Conservation (phyloP, 1,140 invertebrate species). For the Zaprionus capensis region DNA sequence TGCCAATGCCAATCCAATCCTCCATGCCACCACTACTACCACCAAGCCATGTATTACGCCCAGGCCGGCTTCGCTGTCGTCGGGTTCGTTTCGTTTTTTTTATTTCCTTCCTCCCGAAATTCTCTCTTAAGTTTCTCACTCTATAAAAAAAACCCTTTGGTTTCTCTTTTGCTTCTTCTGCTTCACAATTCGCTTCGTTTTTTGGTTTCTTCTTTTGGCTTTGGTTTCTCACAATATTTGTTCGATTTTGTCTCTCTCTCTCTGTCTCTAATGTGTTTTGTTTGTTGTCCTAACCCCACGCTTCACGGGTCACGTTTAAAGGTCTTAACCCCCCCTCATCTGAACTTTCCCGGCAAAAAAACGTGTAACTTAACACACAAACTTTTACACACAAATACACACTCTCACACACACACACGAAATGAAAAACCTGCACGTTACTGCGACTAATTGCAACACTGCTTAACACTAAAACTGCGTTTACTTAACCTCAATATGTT, state of each 20-base stretch:
- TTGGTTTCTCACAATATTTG: constrained; percentile 24
- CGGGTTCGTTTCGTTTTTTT: constrained; percentile 81
- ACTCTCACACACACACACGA: constrained; percentile 14
- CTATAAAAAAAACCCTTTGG: constrained; percentile 18
- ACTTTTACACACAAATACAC: constrained; percentile 4
- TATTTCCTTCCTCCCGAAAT: constrained; percentile 38
- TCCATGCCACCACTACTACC: constrained; percentile 20
- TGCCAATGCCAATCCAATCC: constrained; percentile 61
- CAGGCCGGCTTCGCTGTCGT: constrained; percentile 84
- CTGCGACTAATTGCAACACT: constrained; percentile 52
- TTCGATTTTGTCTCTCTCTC: constrained; percentile 13
- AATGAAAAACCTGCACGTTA: constrained; percentile 31
- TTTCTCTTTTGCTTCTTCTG: constrained; percentile 38
- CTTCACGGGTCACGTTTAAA: constrained; percentile 28
- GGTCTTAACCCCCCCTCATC: constrained; percentile 15
- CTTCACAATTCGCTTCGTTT: constrained; percentile 5
- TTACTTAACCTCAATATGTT: background rate
- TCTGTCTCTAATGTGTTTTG: constrained; percentile 20
- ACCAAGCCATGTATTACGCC: constrained; percentile 80
- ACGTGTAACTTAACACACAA: constrained; percentile 1
- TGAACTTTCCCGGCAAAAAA: constrained; percentile 8
- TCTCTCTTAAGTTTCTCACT: constrained; percentile 2
- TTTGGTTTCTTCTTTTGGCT: constrained; percentile 20
- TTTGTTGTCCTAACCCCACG: constrained; percentile 33
- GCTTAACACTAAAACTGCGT: constrained; percentile 41